phyloP scores from a whole-genome alignment of 2,113 vertebrate species.

The Pontoporia blainvillei region DNA sequence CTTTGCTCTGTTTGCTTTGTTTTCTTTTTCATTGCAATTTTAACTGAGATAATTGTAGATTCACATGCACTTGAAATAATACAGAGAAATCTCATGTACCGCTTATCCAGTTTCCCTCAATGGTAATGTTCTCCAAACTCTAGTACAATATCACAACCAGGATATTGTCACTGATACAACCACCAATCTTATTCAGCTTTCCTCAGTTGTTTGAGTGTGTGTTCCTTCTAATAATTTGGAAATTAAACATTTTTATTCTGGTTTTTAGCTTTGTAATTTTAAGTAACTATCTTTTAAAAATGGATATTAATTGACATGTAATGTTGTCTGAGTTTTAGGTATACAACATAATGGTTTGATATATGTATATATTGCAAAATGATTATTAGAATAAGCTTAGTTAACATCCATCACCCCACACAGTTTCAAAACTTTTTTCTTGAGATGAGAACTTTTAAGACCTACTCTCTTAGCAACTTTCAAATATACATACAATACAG shows the following conservation, averaged over 20 bases:
- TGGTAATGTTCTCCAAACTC: neutral
- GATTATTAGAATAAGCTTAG: neutral
- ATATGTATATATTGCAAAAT: neutral
- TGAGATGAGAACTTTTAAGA: neutral
- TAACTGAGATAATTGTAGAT: neutral
- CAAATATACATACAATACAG: neutral
- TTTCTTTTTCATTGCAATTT: neutral
- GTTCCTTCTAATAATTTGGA: conserved; percentile 23
- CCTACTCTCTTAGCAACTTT: neutral
- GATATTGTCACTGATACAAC: neutral
- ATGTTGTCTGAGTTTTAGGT: neutral
- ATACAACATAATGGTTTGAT: neutral
- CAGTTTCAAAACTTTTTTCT: neutral
- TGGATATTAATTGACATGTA: neutral
- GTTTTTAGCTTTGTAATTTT: conserved; percentile 20
- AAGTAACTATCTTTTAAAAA: neutral
- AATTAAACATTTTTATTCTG: conserved; percentile 7
- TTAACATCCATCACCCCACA: neutral
- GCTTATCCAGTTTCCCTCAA: neutral
- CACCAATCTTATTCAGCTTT: neutral
- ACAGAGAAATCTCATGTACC: neutral
- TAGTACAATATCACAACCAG: neutral
- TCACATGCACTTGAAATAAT: neutral
- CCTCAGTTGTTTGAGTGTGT: neutral
- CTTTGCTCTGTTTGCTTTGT: neutral